These are phyloP conservation scores for Chromis chromis DNA, from an alignment of 2,797 vertebrate species.

Conservation along the genomic window DNA sequence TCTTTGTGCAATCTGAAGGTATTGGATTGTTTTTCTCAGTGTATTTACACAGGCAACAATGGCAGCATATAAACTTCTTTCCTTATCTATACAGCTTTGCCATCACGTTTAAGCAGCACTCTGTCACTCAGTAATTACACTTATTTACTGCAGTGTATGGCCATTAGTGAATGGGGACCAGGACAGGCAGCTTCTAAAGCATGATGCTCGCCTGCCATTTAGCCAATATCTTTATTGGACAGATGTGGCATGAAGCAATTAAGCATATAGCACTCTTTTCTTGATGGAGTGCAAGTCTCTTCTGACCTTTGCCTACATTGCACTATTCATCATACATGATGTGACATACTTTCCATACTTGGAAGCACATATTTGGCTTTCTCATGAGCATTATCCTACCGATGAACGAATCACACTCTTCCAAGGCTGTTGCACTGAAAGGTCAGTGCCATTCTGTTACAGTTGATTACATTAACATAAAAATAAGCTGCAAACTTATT, in stretches of 20 bases:
- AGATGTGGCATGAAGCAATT: constrained; percentile 67
- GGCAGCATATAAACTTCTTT: constrained; percentile 3
- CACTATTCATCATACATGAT: constrained; percentile 47
- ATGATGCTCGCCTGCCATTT: constrained; percentile 25
- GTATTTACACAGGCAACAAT: constrained; percentile 11
- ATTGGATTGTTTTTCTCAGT: constrained; percentile 32
- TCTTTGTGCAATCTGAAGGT: constrained; percentile 26
- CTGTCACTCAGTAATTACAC: constrained; percentile 49
- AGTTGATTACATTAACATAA: constrained; percentile 19
- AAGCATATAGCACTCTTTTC: constrained; percentile 50
- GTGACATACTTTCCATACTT: constrained; percentile 46
- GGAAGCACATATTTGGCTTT: constrained; percentile 16
- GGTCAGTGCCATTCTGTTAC: constrained; percentile 27
- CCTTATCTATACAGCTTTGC: constrained; percentile 4
- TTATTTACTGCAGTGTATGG: constrained; percentile 46
- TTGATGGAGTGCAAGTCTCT: constrained; percentile 45
- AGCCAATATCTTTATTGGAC: constrained; percentile 58
- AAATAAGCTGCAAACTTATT: constrained; percentile 10
- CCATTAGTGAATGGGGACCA: constrained; percentile 16
- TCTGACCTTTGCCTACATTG: constrained; percentile 61
- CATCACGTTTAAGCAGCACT: constrained; percentile 26
- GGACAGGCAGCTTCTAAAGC: constrained; percentile 28
- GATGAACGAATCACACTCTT: constrained; percentile 6
- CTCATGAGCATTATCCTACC: constrained; percentile 5
- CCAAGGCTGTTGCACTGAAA: constrained; percentile 22